These are phyloP conservation scores for Anarhynchus alexandrinus DNA, from an alignment of 2,113 vertebrate genomes.

Conservation along the genomic window DNA sequence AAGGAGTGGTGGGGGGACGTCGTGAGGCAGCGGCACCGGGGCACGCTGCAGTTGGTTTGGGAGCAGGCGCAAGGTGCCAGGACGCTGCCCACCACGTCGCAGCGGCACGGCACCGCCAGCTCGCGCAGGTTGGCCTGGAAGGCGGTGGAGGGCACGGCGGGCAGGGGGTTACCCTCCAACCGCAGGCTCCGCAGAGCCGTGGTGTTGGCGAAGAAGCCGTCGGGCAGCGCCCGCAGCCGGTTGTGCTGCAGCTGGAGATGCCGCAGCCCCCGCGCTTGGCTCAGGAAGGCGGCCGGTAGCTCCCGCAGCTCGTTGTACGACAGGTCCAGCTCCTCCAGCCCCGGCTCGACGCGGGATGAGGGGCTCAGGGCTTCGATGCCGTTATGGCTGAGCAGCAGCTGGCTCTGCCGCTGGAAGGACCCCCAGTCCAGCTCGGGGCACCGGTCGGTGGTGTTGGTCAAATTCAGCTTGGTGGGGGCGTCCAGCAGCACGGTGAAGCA, in stretches of 20 bases:
- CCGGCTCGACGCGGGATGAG: rapidly evolving
- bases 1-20: rapidly evolving
- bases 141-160: background rate
- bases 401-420: rapidly evolving
- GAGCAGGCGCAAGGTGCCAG: background rate
- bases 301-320: background rate
- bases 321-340: background rate
- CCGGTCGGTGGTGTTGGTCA: rapidly evolving
- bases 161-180: background rate
- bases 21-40: rapidly evolving
- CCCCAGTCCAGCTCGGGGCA: background rate
- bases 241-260: background rate
- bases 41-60: rapidly evolving
- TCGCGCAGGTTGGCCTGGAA: background rate
- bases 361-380: background rate
- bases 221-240: background rate
- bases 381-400: background rate
- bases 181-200: background rate
- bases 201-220: rapidly evolving
- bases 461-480: rapidly evolving
- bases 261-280: rapidly evolving
- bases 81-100: background rate
- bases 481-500: rapidly evolving
- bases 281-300: background rate
- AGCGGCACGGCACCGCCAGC: slow-evolving; percentile 24